A percentile compares a stretch with the other conserved stretches of the same genome.
Evolutionary conservation across 2,113 vertebrate species (phyloP).

Genomic region (Tetraodon nigroviridis): DNA sequence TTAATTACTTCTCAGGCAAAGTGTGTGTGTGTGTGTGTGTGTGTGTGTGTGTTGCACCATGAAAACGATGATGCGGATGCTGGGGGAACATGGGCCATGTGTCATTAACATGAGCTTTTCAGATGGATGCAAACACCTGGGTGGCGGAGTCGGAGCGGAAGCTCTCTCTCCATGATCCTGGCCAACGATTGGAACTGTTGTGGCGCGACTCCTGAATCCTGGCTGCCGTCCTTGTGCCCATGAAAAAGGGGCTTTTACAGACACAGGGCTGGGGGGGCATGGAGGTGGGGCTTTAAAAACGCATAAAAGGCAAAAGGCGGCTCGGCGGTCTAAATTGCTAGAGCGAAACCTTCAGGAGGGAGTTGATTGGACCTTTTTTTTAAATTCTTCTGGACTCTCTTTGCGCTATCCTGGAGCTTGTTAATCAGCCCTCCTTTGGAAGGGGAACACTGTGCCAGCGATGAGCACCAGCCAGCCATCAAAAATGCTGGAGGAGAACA

Average conservation of each 20-base stretch:
- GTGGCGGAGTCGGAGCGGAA: slow-evolving; percentile 45
- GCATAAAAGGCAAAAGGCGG: slow-evolving; percentile 65
- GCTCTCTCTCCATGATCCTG: slow-evolving; percentile 55
- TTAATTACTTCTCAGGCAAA: slow-evolving; percentile 56
- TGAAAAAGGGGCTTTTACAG: slow-evolving; percentile 66
- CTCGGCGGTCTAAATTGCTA: slow-evolving; percentile 59
- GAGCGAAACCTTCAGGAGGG: slow-evolving; percentile 33
- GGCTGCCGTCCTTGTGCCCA: slow-evolving; percentile 63
- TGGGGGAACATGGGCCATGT: neutral
- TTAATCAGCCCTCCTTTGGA: slow-evolving; percentile 25
- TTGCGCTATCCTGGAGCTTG: slow-evolving; percentile 17
- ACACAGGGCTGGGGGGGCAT: slow-evolving; percentile 34
- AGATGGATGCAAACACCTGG: neutral
- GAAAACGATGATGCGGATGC: too few species aligned
- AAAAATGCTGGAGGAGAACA: slow-evolving; percentile 52
- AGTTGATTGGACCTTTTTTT: slow-evolving; percentile 39
- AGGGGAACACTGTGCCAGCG: slow-evolving; percentile 14
- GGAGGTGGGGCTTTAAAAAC: slow-evolving; percentile 75
- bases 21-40: slow-evolving; percentile 5
- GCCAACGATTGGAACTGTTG: slow-evolving; percentile 54
- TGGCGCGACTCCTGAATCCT: slow-evolving; percentile 58
- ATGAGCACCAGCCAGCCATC: slow-evolving; percentile 46
- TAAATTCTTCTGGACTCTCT: slow-evolving; percentile 15
- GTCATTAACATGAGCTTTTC: neutral
- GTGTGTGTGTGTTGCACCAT: neutral